Base-by-base conservation (phyloP, 2,113 vertebrate species). In the Erpornis zantholeuca region DNA sequence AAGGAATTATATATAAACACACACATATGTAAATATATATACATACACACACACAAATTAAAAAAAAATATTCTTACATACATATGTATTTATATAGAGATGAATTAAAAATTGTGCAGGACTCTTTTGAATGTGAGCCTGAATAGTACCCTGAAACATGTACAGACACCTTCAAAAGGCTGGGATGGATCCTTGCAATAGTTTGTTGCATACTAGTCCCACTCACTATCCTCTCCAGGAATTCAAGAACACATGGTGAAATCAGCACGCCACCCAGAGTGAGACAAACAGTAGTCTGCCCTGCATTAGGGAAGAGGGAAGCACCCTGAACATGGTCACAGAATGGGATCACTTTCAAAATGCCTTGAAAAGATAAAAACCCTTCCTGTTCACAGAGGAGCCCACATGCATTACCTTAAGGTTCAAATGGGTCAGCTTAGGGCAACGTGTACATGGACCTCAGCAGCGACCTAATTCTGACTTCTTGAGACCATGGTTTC, bases 31-130 rank as follows among this genome's bases (percentile, higher is more conserved):
- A 36, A 16, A n/a, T 6, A 16, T 28, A 65, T 3, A 47, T 2
- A 63, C 1, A 52, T 3, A 54, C 2, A 38, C 8, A 78, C 1
- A 29, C 2, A 66, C 2, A 20, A 15, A 42, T 16, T 3, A 3
- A 19, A 44, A 59, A 42, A 15, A 21, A 22, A 6, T 23, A 13
- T n/a, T 29, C 8, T 12, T 53, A 59, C 33, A 19, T 6, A 20
- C 12, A 1, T 10, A 23, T 20, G 7, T 23, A 19, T 31, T 9
- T 49, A 11, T 31, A 35, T 25, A 36, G 27, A 45, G 9, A 33
- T 52, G 8, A 84, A 57, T 18, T 11, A 4, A 61, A 73, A 92
- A 52, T 7, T 7, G 8, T 25, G 6, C 9, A 69, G 23, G 31
- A 73, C 14, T 86, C 22, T 8, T 81, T 23, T 81, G 73, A 59